Base-by-base conservation (phyloP, 1,140 invertebrate species). In the Orius laevigatus region DNA sequence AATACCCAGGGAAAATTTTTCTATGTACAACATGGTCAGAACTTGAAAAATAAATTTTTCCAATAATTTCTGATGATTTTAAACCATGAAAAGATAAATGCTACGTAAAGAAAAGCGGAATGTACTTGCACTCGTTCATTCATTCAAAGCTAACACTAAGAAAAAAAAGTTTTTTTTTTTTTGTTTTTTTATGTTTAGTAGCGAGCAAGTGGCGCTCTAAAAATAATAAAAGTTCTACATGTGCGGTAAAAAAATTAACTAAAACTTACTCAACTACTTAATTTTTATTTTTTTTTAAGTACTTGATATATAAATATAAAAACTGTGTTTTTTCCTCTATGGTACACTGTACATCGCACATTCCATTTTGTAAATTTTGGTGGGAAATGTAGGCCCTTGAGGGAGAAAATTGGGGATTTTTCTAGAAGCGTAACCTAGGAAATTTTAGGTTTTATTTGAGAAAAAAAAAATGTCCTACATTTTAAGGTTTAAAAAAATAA, bases 221-320 rank as follows among this genome's bases (percentile, higher is more conserved):
- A 38, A 38, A 38, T 38, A 12, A n/a, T n/a, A 38, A 38, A 16
- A 10, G n/a, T n/a, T n/a, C n/a, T 38, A 38, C n/a, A 38, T n/a
- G 15, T 12, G 36, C n/a, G 36, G 36, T 12, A 38, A 38, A 38
- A 38, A 38, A 16, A 16, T n/a, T 16, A 38, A 38, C 15, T 38
- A n/a, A 8, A n/a, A n/a, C 33, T 8, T n/a, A 16, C n/a, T n/a
- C n/a, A n/a, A 38, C 15, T 16, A 16, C 15, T 38, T 16, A 3
- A 8, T 32, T 25, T 45, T 45, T 31, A 45, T 11, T 45, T 31
- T 41, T 35, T 25, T 35, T 50, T 41, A 44, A 32, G 40, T 34
- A 44, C 32, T 43, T 16, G 12, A 9, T 25, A 46, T 51, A 51
- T 51, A 51, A 51, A 51, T 51, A 51, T 51, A 51, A 51, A 51